Evolutionary conservation across 2,888 invertebrate species (phyloP).

Genomic region (Bhutanitis thaidina): DNA sequence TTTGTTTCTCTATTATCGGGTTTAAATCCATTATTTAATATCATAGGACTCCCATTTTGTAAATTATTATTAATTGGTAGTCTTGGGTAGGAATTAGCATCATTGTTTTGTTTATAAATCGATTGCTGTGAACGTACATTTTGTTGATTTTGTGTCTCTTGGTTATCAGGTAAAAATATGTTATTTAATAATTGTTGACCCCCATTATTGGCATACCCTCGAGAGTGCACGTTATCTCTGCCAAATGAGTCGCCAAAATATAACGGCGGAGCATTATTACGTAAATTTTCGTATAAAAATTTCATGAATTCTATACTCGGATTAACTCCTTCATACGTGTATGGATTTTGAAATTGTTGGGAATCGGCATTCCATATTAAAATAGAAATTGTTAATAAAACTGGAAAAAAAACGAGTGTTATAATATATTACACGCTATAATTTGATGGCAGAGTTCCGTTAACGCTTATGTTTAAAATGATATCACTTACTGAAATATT

Average conservation of each 20-base stretch:
- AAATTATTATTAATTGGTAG: background rate
- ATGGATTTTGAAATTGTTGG: background rate
- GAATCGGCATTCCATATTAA: conserved; percentile 12
- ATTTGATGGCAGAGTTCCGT: too few relatives aligned
- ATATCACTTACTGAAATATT: too few relatives aligned
- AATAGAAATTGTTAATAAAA: conserved; percentile 6
- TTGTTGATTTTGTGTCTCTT: background rate
- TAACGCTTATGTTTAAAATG: too few relatives aligned
- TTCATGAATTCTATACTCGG: background rate
- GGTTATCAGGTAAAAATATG: conserved; percentile 3
- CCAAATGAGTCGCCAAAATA: background rate
- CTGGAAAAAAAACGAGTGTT: conserved; percentile 15
- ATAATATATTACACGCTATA: too few relatives aligned
- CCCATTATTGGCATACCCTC: background rate
- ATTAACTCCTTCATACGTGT: background rate
- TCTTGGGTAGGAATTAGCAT: background rate
- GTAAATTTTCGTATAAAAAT: background rate
- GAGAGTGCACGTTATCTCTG: background rate
- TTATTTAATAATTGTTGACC: conserved; percentile 1
- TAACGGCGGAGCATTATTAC: background rate
- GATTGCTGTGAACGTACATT: conserved; percentile 4
- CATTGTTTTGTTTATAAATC: background rate
- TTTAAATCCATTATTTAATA: conserved; percentile 7
- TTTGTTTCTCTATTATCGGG: background rate
- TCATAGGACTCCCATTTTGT: background rate